These are phyloP conservation scores for Trichopoda pennipes DNA, from an alignment of 2,888 invertebrate genomes.

Conservation along the genomic window DNA sequence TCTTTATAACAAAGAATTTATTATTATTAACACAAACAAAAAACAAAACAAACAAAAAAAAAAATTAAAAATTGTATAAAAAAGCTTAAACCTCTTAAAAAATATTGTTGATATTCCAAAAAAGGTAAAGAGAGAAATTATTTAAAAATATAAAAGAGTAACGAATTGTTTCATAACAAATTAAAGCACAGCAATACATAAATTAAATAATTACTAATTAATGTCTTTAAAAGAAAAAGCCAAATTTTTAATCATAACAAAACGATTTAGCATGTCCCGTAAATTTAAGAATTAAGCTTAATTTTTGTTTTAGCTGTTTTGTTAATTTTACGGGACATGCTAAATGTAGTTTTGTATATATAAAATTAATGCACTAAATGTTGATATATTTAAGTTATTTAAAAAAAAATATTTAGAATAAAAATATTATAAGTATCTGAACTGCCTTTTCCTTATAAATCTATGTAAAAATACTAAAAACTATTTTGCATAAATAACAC, in stretches of 20 bases:
- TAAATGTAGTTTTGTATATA: constrained; percentile 23
- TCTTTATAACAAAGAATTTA: constrained; percentile 29
- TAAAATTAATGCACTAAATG: constrained; percentile 58
- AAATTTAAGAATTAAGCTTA: constrained; percentile 29
- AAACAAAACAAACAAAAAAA: constrained; percentile 4
- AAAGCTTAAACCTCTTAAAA: not conserved
- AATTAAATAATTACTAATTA: constrained; percentile 35
- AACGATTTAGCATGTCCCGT: constrained; percentile 63
- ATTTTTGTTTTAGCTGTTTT: not conserved
- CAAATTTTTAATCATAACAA: constrained; percentile 53
- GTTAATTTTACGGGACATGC: constrained; percentile 63
- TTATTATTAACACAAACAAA: constrained; percentile 1
- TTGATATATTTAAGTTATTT: constrained; percentile 53
- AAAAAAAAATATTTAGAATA: constrained; percentile 10
- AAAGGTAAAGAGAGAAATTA: constrained; percentile 24
- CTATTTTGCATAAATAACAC: constrained; percentile 8
- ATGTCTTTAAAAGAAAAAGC: constrained; percentile 62
- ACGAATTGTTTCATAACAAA: constrained; percentile 35
- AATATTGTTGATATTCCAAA: constrained; percentile 27
- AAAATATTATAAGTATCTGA: constrained; percentile 58
- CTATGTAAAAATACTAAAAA: constrained; percentile 35
- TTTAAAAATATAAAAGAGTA: constrained; percentile 6
- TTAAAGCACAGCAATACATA: constrained; percentile 61
- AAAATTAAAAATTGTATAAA: constrained; percentile 31
- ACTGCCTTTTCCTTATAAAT: constrained; percentile 69